phyloP scores from a whole-genome alignment of 2,113 vertebrate genomes.

The Cynoglossus semilaevis region DNA sequence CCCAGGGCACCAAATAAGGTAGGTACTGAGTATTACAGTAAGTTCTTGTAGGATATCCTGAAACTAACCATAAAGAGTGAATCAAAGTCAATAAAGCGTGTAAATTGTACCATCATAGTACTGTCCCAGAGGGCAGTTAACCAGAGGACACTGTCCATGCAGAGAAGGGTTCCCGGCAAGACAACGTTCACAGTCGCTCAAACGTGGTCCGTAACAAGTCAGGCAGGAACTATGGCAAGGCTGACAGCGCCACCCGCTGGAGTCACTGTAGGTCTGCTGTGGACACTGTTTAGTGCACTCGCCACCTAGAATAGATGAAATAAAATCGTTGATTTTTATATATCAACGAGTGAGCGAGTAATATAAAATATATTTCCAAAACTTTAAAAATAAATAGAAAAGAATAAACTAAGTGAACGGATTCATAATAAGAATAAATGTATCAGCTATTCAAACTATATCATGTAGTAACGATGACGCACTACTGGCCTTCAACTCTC shows the following conservation, averaged over 20 bases:
- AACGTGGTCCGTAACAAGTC: conserved; percentile 71
- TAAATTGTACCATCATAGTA: conserved; percentile 72
- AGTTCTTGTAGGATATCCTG: neutral
- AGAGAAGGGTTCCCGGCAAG: conserved; percentile 64
- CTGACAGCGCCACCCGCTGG: conserved; percentile 76
- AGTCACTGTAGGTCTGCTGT: conserved; percentile 67
- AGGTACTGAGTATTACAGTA: neutral
- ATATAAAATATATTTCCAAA: no score
- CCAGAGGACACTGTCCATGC: conserved; percentile 73
- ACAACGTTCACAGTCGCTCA: conserved; percentile 75
- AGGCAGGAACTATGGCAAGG: conserved; percentile 76
- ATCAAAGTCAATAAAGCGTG: neutral
- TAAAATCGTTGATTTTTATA: neutral
- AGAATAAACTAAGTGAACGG: no score
- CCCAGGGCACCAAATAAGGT: no score
- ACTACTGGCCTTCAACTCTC: no score
- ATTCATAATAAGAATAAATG: no score
- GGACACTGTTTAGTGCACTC: conserved; percentile 76
- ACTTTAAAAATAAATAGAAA: no score
- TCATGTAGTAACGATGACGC: no score
- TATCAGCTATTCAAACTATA: no score
- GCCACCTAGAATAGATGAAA: conserved; percentile 53
- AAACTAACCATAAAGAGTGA: neutral
- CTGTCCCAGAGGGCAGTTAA: conserved; percentile 71
- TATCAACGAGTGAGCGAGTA: no score